phyloP scores from a whole-genome alignment of 1,140 invertebrate genomes.

The Calliopsis andreniformis region DNA sequence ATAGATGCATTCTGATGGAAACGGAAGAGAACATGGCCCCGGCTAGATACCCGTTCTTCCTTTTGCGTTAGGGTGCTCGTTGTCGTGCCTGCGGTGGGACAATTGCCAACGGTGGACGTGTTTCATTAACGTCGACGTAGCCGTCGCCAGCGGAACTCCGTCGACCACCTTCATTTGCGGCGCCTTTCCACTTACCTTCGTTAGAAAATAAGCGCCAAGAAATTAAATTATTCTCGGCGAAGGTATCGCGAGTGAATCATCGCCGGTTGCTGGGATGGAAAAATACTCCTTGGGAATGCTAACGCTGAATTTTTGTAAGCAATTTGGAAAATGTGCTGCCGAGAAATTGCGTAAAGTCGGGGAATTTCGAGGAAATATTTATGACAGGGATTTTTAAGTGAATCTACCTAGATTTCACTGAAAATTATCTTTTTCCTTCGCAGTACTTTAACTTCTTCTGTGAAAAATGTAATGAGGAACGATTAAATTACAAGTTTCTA shows the following conservation, averaged over 20 bases:
- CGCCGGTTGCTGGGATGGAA: neutral
- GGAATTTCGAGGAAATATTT: no score
- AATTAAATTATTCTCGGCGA: constrained; percentile 27
- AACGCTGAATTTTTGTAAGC: neutral
- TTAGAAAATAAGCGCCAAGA: constrained; percentile 6
- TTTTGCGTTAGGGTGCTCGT: constrained; percentile 57
- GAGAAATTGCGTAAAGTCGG: no score
- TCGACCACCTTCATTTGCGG: constrained; percentile 28
- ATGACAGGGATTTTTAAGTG: no score
- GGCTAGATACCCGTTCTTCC: constrained; percentile 45
- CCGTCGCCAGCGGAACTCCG: constrained; percentile 38
- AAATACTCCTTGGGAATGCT: neutral
- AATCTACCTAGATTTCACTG: no score
- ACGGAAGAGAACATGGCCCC: constrained; percentile 41
- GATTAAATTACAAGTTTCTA: no score
- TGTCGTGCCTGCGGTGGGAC: constrained; percentile 60
- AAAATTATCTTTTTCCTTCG: no score
- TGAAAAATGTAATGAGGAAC: no score
- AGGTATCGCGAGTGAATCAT: constrained; percentile 3
- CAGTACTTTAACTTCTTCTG: no score
- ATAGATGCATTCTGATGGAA: constrained; percentile 61
- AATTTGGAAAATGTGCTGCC: no score
- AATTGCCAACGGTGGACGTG: constrained; percentile 70
- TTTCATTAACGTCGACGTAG: constrained; percentile 66
- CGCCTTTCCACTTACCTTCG: constrained; percentile 25